phyloP scores from a whole-genome alignment of 2,797 vertebrate species.

The Sphenodon punctatus region DNA sequence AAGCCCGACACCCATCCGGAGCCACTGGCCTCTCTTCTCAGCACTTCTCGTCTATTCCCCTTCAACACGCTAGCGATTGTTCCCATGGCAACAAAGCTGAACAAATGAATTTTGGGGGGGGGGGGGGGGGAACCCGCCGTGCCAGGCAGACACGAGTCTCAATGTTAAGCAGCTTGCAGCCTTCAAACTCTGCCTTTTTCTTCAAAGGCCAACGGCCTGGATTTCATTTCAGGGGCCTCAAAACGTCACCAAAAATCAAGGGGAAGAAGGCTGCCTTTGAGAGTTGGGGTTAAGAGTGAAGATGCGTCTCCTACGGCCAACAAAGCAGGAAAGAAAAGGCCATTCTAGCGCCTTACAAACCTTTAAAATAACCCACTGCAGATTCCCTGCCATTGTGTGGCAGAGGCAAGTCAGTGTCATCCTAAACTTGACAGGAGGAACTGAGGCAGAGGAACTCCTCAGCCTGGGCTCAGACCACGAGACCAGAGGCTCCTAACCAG shows the following conservation, averaged over 20 bases:
- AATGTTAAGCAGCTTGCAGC: no score
- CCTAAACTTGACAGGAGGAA: no score
- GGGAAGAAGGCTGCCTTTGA: accelerated
- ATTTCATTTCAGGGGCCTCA: accelerated
- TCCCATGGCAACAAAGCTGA: constrained; percentile 34
- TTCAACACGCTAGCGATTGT: not conserved
- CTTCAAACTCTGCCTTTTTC: not conserved
- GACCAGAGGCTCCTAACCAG: no score
- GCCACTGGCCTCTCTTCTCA: not conserved
- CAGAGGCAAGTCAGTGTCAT: not conserved
- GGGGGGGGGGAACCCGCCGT: no score
- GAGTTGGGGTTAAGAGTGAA: accelerated
- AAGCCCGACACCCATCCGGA: not conserved
- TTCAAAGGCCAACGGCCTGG: accelerated
- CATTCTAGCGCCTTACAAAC: not conserved
- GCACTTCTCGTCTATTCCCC: not conserved
- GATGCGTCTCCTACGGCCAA: not conserved
- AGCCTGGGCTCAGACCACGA: no score
- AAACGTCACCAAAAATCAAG: accelerated
- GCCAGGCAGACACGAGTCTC: no score
- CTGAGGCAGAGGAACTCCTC: no score
- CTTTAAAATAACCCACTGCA: not conserved
- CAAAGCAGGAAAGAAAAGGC: not conserved
- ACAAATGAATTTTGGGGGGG: not conserved
- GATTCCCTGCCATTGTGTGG: no score